Conservation (phyloP, 2,888 invertebrate species). For the Drosophila barbarae region DNA sequence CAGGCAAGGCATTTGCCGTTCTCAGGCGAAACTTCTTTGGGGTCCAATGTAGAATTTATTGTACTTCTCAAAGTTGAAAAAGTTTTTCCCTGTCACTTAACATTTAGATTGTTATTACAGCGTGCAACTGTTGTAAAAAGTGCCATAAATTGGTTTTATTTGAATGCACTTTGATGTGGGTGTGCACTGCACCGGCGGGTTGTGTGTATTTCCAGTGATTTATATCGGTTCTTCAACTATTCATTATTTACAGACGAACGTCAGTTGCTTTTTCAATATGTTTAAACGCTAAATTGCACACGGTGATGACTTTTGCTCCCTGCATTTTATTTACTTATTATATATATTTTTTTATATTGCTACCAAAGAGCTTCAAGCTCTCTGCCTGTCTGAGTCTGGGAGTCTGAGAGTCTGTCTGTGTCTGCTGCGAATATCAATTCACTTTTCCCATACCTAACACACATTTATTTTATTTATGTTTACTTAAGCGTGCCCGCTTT, state of each 20-base stretch:
- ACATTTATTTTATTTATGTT: conserved; percentile 50
- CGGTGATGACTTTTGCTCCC: conserved; percentile 26
- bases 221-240: conserved; percentile 29
- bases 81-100: conserved; percentile 30
- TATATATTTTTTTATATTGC: conserved; percentile 1
- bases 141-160: conserved; percentile 30
- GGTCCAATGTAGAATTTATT: conserved; percentile 33
- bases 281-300: conserved; percentile 42
- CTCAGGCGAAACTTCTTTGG: conserved; percentile 16
- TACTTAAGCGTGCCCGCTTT: conserved; percentile 45
- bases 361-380: conserved; percentile 15
- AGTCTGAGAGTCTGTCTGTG: conserved; percentile 8
- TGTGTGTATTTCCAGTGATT: conserved; percentile 18
- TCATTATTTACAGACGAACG: conserved; percentile 27
- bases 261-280: conserved; percentile 39
- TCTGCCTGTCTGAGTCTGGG: conserved; percentile 14
- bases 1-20: conserved; percentile 5
- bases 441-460: conserved; percentile 20
- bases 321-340: conserved; percentile 6
- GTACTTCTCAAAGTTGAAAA: conserved; percentile 27
- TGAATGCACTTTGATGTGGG: conserved; percentile 6
- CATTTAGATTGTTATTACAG: conserved; percentile 31
- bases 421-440: conserved; percentile 31
- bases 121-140: conserved; percentile 19
- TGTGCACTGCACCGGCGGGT: background rate